Percentiles rank a stretch among this genome's conserved stretches.
phyloP scores from a whole-genome alignment of 2,797 vertebrate species.

The Semaprochilodus insignis region DNA sequence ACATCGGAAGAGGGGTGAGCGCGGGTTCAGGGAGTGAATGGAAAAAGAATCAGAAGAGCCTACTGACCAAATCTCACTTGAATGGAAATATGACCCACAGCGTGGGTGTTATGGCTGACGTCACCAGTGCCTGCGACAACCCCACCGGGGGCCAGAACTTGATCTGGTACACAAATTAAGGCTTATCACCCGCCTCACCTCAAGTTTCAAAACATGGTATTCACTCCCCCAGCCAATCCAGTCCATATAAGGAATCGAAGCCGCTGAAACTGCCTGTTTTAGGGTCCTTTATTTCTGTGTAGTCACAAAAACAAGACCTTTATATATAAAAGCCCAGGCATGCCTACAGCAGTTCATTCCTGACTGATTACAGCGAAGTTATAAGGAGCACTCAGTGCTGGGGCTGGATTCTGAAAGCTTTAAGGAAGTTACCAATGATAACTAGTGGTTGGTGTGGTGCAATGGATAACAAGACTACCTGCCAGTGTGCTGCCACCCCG shows the following conservation, averaged over 20 bases:
- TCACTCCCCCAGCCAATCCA: background rate
- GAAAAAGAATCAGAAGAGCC: background rate
- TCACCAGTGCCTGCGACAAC: background rate
- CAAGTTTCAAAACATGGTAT: background rate
- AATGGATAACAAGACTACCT: too few relatives aligned
- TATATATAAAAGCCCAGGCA: too few relatives aligned
- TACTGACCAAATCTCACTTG: background rate
- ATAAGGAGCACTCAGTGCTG: too few relatives aligned
- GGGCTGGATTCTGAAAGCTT: too few relatives aligned
- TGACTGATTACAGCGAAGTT: too few relatives aligned
- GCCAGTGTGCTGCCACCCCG: too few relatives aligned
- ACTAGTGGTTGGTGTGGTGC: too few relatives aligned
- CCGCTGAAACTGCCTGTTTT: too few relatives aligned
- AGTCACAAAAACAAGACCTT: too few relatives aligned
- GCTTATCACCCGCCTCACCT: background rate
- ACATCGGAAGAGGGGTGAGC: background rate
- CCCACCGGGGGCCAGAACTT: background rate
- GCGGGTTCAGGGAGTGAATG: conserved; percentile 23
- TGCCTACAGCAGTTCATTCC: too few relatives aligned
- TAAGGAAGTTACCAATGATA: too few relatives aligned
- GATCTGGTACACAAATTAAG: background rate
- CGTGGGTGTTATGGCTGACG: conserved; percentile 6
- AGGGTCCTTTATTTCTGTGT: too few relatives aligned
- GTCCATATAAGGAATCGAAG: background rate
- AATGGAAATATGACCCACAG: background rate